phyloP scores from a whole-genome alignment of 2,888 invertebrate species.

The Thera obeliscata region DNA sequence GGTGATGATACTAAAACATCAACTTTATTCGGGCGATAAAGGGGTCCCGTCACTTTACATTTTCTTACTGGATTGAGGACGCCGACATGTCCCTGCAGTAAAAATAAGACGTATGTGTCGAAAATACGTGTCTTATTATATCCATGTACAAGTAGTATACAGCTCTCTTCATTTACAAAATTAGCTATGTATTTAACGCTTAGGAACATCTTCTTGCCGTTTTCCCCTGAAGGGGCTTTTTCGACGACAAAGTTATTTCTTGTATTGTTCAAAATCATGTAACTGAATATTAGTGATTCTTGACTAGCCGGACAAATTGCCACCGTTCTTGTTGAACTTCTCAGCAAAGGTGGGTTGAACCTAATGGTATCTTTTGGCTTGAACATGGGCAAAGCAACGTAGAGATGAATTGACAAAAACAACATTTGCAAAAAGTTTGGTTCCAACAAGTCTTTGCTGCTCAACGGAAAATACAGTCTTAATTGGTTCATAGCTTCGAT shows the following conservation, averaged over 20 bases:
- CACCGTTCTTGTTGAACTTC: conserved; percentile 67
- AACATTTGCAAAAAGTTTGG: conserved; percentile 85
- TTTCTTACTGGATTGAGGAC: conserved; percentile 64
- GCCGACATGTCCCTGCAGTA: conserved; percentile 63
- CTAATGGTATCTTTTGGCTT: conserved; percentile 69
- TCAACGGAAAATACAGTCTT: conserved; percentile 82
- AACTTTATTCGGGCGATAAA: conserved; percentile 72
- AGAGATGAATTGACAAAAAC: conserved; percentile 83
- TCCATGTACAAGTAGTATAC: conserved; percentile 71
- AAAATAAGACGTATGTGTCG: conserved; percentile 72
- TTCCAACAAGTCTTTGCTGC: conserved; percentile 77
- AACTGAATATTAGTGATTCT: conserved; percentile 67
- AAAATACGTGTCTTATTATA: conserved; percentile 78
- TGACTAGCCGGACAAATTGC: conserved; percentile 69
- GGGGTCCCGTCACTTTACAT: conserved; percentile 71
- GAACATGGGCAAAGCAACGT: conserved; percentile 81
- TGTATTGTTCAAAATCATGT: conserved; percentile 63
- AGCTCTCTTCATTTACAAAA: conserved; percentile 62
- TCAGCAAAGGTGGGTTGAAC: conserved; percentile 76
- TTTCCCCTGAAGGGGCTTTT: conserved; percentile 63
- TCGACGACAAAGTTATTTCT: conserved; percentile 69
- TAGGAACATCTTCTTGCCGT: conserved; percentile 68
- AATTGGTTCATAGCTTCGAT: conserved; percentile 82
- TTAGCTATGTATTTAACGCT: conserved; percentile 71
- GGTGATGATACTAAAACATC: conserved; percentile 70